phyloP scores from a whole-genome alignment of 2,113 vertebrate genomes.

The Hippopotamus amphibius region DNA sequence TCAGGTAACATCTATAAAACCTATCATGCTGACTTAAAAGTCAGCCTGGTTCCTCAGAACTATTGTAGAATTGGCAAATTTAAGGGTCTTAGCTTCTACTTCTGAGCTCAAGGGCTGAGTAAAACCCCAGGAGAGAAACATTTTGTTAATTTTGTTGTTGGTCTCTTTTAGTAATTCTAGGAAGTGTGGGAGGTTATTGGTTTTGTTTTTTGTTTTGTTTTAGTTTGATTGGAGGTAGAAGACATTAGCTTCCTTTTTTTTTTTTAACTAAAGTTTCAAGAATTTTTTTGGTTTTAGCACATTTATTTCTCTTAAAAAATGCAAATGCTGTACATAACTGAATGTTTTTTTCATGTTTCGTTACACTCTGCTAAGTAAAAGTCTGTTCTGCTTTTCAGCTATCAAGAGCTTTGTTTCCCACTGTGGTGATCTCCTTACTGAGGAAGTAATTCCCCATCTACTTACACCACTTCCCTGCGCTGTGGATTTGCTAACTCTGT shows the following conservation, averaged over 20 bases:
- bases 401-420: constrained; percentile 93
- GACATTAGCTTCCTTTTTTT: constrained; percentile 41
- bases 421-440: constrained; percentile 92
- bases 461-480: constrained; percentile 92
- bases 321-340: neutral
- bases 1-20: neutral
- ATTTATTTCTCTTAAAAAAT: constrained; percentile 56
- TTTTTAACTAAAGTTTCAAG: neutral
- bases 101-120: neutral
- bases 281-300: constrained; percentile 23
- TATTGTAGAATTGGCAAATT: neutral
- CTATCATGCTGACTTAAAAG: neutral
- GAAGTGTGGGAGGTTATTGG: neutral
- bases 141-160: constrained; percentile 13
- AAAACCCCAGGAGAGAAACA: neutral
- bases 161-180: neutral
- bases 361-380: constrained; percentile 58
- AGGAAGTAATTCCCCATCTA: constrained; percentile 91
- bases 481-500: constrained; percentile 93
- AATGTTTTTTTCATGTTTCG: constrained; percentile 38
- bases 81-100: neutral
- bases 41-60: neutral
- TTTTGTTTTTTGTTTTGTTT: neutral
- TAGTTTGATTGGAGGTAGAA: neutral
- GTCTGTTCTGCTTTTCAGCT: constrained; percentile 86